Evolutionary conservation across 1,140 invertebrate genomes (phyloP).

Genomic region (Campodea augens): DNA sequence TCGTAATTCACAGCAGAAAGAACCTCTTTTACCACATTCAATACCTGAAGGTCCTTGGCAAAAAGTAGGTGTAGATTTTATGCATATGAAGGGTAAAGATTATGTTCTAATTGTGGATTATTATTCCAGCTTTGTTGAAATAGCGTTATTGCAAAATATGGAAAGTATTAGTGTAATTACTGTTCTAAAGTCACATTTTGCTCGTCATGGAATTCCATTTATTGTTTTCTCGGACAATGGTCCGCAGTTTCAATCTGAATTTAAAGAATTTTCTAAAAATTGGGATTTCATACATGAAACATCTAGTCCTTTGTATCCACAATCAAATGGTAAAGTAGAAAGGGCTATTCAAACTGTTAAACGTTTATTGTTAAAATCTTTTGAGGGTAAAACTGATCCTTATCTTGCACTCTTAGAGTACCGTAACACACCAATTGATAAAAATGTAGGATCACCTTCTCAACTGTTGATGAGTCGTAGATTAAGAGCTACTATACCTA

Average conservation of each 20-base stretch:
- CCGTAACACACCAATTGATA: too few species aligned
- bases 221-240: slow-evolving; percentile 25
- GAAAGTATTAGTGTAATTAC: slow-evolving; percentile 12
- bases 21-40: slow-evolving; percentile 18
- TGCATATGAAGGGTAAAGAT: slow-evolving; percentile 12
- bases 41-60: slow-evolving; percentile 10
- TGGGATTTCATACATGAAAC: slow-evolving; percentile 18
- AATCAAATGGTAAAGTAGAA: slow-evolving; percentile 26
- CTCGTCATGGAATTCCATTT: slow-evolving; percentile 22
- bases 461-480: too few species aligned
- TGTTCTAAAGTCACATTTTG: slow-evolving; percentile 18
- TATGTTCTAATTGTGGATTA: slow-evolving; percentile 14
- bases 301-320: slow-evolving; percentile 22
- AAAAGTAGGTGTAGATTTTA: slow-evolving; percentile 11
- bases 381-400: too few species aligned
- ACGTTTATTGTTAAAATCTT: too few species aligned
- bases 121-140: slow-evolving; percentile 12
- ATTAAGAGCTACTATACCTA: too few species aligned
- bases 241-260: slow-evolving; percentile 22
- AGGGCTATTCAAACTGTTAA: slow-evolving; percentile 14
- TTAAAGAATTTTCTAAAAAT: slow-evolving; percentile 22
- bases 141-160: slow-evolving; percentile 5
- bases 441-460: too few species aligned
- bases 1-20: slow-evolving; percentile 11
- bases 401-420: too few species aligned